phyloP scores from a whole-genome alignment of 2,888 invertebrate genomes.

The Drosophila buzzatii region DNA sequence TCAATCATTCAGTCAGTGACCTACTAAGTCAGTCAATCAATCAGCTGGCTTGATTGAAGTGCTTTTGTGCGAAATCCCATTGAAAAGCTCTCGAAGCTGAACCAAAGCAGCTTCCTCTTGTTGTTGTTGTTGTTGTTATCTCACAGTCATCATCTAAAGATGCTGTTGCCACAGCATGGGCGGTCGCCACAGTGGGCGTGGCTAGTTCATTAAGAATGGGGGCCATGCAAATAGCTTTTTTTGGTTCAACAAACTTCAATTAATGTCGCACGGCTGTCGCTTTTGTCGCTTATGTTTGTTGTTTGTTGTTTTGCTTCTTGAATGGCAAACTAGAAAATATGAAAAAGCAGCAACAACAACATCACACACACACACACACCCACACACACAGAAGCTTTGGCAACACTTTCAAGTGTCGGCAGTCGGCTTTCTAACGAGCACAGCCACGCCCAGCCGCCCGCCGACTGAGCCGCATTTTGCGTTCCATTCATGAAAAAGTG shows the following conservation, averaged over 20 bases:
- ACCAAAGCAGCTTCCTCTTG: neutral
- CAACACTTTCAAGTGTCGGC: conserved; percentile 70
- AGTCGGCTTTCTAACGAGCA: conserved; percentile 61
- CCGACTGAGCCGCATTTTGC: conserved; percentile 33
- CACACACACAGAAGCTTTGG: conserved; percentile 28
- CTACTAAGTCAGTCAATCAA: conserved; percentile 5
- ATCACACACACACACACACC: neutral
- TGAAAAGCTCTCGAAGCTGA: neutral
- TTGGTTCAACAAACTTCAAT: conserved; percentile 81
- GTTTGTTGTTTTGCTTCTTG: conserved; percentile 45
- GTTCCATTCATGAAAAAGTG: conserved; percentile 48
- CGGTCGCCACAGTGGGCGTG: neutral
- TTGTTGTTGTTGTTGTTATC: conserved; percentile 15
- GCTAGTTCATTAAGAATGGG: conserved; percentile 36
- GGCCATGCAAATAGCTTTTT: conserved; percentile 67
- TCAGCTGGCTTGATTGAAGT: conserved; percentile 3
- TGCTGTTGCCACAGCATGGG: conserved; percentile 18
- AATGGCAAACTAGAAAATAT: conserved; percentile 51
- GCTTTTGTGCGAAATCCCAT: neutral
- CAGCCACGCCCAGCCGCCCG: conserved; percentile 11
- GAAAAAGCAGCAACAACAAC: conserved; percentile 17
- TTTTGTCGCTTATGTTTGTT: conserved; percentile 52
- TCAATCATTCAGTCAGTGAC: neutral
- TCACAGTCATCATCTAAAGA: conserved; percentile 18
- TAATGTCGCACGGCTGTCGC: conserved; percentile 72